phyloP scores from a whole-genome alignment of 2,113 vertebrate species.

The Paedocypris sp. region DNA sequence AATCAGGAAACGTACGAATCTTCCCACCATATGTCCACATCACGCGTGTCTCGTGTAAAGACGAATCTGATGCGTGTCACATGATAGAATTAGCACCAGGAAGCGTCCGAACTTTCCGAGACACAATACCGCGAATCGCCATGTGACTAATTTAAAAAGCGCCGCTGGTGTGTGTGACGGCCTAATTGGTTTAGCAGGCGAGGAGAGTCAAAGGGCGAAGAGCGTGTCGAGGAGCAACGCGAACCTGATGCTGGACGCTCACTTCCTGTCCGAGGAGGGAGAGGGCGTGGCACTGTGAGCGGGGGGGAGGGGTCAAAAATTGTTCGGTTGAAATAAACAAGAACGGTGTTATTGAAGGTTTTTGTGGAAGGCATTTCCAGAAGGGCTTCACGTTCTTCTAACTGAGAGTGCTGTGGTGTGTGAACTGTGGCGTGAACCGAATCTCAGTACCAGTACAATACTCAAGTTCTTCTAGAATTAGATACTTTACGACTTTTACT shows the following conservation, averaged over 20 bases:
- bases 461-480: too few relatives aligned
- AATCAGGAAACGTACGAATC: slow-evolving; percentile 28
- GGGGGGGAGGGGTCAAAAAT: too few relatives aligned
- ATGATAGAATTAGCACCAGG: slow-evolving; percentile 62
- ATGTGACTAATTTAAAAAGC: slow-evolving; percentile 50
- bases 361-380: too few relatives aligned
- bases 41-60: slow-evolving; percentile 50
- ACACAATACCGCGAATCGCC: slow-evolving; percentile 40
- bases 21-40: slow-evolving; percentile 45
- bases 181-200: slow-evolving; percentile 72
- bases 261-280: slow-evolving; percentile 37
- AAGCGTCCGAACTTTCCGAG: slow-evolving; percentile 55
- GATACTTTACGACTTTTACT: too few relatives aligned
- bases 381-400: too few relatives aligned
- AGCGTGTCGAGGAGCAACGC: slow-evolving; percentile 62
- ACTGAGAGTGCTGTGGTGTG: too few relatives aligned
- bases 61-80: slow-evolving; percentile 56
- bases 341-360: too few relatives aligned
- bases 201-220: slow-evolving; percentile 56
- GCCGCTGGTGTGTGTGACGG: slow-evolving; percentile 47
- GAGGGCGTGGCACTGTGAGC: slow-evolving; percentile 58
- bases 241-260: slow-evolving; percentile 63
- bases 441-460: too few relatives aligned
- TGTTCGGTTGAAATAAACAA: too few relatives aligned
- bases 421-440: too few relatives aligned